A percentile compares a stretch with the other conserved stretches of the same genome.
Conservation (phyloP, 2,888 invertebrate genomes). For the Macrosiphum euphorbiae region DNA sequence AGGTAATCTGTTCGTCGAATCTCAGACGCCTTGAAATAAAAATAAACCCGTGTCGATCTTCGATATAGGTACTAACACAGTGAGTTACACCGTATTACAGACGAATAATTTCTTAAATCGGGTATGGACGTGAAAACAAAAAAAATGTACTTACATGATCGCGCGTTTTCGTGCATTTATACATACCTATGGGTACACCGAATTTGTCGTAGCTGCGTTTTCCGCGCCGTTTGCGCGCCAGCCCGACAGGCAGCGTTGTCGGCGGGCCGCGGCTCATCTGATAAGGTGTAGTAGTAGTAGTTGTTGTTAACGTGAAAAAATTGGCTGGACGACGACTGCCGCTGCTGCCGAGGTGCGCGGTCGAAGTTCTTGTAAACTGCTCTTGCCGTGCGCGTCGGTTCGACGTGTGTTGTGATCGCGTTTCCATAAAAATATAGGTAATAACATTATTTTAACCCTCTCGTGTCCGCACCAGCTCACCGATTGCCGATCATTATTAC, state of each 20-base stretch:
- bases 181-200: background rate
- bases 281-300: conserved; percentile 27
- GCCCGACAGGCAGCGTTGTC: conserved; percentile 16
- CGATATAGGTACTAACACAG: background rate
- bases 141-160: background rate
- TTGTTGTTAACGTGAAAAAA: conserved; percentile 40
- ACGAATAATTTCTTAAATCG: background rate
- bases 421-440: conserved; percentile 5
- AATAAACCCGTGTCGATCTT: background rate
- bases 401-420: conserved; percentile 22
- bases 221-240: background rate
- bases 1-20: background rate
- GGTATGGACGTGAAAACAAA: background rate
- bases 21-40: background rate
- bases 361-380: conserved; percentile 30
- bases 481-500: background rate
- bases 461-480: background rate
- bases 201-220: background rate
- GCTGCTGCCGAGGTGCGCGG: conserved; percentile 46
- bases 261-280: conserved; percentile 33
- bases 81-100: too few relatives aligned
- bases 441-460: background rate
- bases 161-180: too few relatives aligned
- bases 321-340: conserved; percentile 28
- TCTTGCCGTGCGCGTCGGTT: conserved; percentile 5